These are phyloP conservation scores for Callopanchax toddi DNA, from an alignment of 2,113 vertebrate genomes.

Conservation along the genomic window DNA sequence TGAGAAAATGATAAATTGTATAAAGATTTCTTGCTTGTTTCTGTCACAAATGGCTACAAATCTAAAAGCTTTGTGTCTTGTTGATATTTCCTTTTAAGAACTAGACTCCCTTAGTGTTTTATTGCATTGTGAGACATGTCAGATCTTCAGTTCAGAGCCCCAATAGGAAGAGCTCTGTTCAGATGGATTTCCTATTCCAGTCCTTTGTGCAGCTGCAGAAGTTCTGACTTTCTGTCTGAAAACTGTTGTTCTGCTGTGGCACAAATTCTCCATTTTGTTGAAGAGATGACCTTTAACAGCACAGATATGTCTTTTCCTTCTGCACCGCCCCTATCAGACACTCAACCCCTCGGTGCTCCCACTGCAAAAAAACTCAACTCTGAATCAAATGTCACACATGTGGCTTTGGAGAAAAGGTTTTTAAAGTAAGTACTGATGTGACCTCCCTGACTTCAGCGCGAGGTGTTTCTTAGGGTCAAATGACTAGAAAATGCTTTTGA, in stretches of 20 bases:
- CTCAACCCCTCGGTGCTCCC: constrained; percentile 31
- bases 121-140: neutral
- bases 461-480: constrained; percentile 16
- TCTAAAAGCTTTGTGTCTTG: neutral
- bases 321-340: constrained; percentile 36
- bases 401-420: constrained; percentile 24
- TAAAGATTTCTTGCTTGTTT: neutral
- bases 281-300: constrained; percentile 62
- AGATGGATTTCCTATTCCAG: constrained; percentile 25
- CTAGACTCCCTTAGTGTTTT: neutral
- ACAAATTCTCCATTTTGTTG: constrained; percentile 42
- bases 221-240: constrained; percentile 34
- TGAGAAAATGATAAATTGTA: neutral
- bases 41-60: neutral
- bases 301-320: constrained; percentile 49
- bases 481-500: constrained; percentile 2
- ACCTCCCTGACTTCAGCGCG: constrained; percentile 15
- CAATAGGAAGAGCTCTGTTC: constrained; percentile 26
- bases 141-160: neutral
- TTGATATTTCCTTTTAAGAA: neutral
- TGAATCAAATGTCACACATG: constrained; percentile 61
- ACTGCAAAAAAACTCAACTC: constrained; percentile 32
- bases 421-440: constrained; percentile 22
- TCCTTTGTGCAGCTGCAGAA: constrained; percentile 13
- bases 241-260: constrained; percentile 11